Evolutionary conservation across 2,797 vertebrate species (phyloP).

Genomic region (Apogon talboti): DNA sequence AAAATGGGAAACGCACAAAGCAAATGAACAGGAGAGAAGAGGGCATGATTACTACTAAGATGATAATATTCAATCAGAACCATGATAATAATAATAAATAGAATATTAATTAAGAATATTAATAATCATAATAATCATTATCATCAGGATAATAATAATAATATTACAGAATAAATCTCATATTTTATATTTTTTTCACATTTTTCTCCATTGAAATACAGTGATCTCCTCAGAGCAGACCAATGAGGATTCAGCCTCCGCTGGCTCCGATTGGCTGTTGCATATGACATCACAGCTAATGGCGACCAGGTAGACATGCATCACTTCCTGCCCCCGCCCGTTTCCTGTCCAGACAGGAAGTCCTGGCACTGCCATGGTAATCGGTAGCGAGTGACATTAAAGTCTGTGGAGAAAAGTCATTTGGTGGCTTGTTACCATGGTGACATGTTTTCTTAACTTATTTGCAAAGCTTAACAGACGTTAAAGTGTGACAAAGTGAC

Average conservation of each 20-base stretch:
- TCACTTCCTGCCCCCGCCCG: slow-evolving; percentile 81
- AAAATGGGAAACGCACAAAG: slow-evolving; percentile 95
- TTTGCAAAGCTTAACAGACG: neutral
- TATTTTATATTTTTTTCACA: slow-evolving; percentile 87
- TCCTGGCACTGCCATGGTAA: slow-evolving; percentile 76
- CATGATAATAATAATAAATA: slow-evolving; percentile 83
- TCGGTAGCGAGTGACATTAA: slow-evolving; percentile 67
- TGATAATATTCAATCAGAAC: slow-evolving; percentile 82
- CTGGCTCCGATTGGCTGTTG: slow-evolving; percentile 89
- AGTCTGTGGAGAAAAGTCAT: slow-evolving; percentile 60
- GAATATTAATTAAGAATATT: slow-evolving; percentile 87
- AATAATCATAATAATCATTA: slow-evolving; percentile 76
- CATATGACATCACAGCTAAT: slow-evolving; percentile 99
- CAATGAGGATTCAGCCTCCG: slow-evolving; percentile 89
- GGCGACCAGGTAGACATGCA: slow-evolving; percentile 98
- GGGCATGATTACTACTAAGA: slow-evolving; percentile 75
- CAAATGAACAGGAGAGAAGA: slow-evolving; percentile 74
- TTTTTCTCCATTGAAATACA: slow-evolving; percentile 95
- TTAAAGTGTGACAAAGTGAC: neutral
- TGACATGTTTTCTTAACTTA: too few species aligned
- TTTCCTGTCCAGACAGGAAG: slow-evolving; percentile 76
- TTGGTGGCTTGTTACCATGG: neutral
- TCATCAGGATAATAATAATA: slow-evolving; percentile 83
- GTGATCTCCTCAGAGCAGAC: slow-evolving; percentile 87
- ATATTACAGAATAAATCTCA: slow-evolving; percentile 99